phyloP scores from a whole-genome alignment of 2,888 invertebrate genomes.

The Campoplex nolae region DNA sequence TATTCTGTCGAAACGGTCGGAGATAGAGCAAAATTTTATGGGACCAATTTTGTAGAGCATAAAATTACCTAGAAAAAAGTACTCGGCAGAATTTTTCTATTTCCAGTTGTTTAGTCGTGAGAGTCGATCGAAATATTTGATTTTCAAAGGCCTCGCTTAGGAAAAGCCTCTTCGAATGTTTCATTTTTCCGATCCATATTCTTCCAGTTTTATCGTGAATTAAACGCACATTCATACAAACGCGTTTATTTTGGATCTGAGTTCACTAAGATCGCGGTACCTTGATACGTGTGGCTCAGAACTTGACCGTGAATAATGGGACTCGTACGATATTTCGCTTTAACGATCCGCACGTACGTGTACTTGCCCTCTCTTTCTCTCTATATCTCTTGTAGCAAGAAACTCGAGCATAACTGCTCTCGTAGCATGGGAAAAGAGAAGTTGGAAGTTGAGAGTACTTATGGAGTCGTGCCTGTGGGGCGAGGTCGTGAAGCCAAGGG shows the following conservation, averaged over 20 bases:
- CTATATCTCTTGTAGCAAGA: slow-evolving; percentile 2
- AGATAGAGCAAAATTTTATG: background rate
- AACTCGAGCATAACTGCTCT: slow-evolving; percentile 22
- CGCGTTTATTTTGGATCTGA: background rate
- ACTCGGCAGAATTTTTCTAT: background rate
- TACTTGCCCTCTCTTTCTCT: background rate
- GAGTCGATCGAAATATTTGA: background rate
- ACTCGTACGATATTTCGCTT: slow-evolving; percentile 51
- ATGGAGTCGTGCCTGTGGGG: background rate
- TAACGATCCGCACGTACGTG: slow-evolving; percentile 39
- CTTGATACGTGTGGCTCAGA: slow-evolving; percentile 20
- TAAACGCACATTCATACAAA: background rate
- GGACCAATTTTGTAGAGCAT: background rate
- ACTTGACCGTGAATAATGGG: slow-evolving; percentile 59
- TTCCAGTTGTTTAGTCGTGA: background rate
- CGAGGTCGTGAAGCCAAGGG: slow-evolving; percentile 3
- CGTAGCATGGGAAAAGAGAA: slow-evolving; percentile 56
- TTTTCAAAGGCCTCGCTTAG: background rate
- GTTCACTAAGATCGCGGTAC: slow-evolving; percentile 37
- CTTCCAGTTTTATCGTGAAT: background rate
- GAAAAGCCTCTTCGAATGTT: background rate
- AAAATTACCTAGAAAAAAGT: background rate
- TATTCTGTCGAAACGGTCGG: background rate
- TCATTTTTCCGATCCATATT: background rate
- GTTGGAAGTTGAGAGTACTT: slow-evolving; percentile 22